These are phyloP conservation scores for Campoletis sonorensis DNA, from an alignment of 1,140 invertebrate species.

Conservation along the genomic window DNA sequence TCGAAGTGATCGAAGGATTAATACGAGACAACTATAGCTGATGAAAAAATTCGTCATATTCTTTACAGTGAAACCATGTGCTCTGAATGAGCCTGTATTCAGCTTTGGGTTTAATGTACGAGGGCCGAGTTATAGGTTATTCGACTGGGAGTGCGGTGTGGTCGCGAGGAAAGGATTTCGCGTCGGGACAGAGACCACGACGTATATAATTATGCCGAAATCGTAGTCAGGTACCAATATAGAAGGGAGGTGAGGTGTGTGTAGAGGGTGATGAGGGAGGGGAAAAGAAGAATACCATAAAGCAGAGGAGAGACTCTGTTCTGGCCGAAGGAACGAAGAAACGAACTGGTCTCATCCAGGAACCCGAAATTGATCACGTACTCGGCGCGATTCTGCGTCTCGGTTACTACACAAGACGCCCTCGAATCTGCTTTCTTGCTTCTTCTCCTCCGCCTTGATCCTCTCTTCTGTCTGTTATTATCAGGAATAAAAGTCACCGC, in stretches of 20 bases:
- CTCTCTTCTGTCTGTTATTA: slow-evolving; percentile 73
- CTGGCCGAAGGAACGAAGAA: slow-evolving; percentile 51
- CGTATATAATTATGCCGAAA: slow-evolving; percentile 75
- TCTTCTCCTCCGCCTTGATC: not conserved
- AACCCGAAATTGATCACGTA: slow-evolving; percentile 76
- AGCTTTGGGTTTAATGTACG: slow-evolving; percentile 49
- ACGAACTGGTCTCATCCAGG: slow-evolving; percentile 51
- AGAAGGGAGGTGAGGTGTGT: not conserved
- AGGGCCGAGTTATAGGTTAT: slow-evolving; percentile 38
- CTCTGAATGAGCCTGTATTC: slow-evolving; percentile 10
- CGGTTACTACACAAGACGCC: slow-evolving; percentile 29
- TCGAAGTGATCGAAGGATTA: too few species aligned
- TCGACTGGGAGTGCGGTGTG: slow-evolving; percentile 51
- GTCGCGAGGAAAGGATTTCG: slow-evolving; percentile 47
- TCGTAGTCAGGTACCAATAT: slow-evolving; percentile 64
- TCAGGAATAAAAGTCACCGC: slow-evolving; percentile 77
- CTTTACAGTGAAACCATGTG: too few species aligned
- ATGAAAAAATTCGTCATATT: too few species aligned
- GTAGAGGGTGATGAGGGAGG: slow-evolving; percentile 6
- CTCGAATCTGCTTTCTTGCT: slow-evolving; percentile 36
- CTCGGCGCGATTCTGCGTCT: slow-evolving; percentile 52
- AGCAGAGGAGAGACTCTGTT: slow-evolving; percentile 16
- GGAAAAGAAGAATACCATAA: slow-evolving; percentile 23
- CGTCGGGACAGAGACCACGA: slow-evolving; percentile 46
- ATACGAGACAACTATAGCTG: too few species aligned